Evolutionary conservation across 1,140 invertebrate species (phyloP), one percentile per base, ranked within the genome.

Genomic region (Bicyclus anynana): DNA sequence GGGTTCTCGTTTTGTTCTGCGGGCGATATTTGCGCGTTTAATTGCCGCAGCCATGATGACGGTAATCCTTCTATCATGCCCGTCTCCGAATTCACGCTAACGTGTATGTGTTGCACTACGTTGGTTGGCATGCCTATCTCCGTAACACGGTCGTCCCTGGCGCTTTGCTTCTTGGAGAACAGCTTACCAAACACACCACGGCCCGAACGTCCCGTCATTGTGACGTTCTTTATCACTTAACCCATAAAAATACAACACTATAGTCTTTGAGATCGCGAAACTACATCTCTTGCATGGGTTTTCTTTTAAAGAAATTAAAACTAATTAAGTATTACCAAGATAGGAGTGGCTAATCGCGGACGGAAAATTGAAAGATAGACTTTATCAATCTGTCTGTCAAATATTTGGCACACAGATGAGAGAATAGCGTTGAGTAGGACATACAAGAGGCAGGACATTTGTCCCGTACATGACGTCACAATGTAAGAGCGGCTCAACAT

Each of bases 1-100:
- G 97, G 97, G 90, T 99, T 97, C 72, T 98, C 93, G 79, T 94
- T 92, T 83, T 98, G 96, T 81, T 99, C 97, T 40, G 92, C 93
- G 63, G 93, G 92, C 27, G 95, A 95, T 63, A 99, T 97, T 82
- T 98, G 96, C 35, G 94, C 92, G 72, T 96, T 93, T 53, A 99
- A 90, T 38, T 97, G 89, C 35, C 92, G 88, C 21, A 93, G 84
- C 96, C 96, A 97, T 26, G 94, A 90, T 16, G 91, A 90, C 0
- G 95, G 95, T 14, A 97, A 84, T 4, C 94, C 96, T 72, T 95
- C 94, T 57, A 96, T 80, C 74, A 94, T 91, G 1, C 95, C 94
- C 0, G 95, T 95, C 65, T 93, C 88, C 2, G 92, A 90, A 77
- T 97, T 95, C 65, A 92, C 94, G 52, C 91, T 93, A 13, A 97